Percentiles rank a stretch among this genome's conserved stretches.
phyloP scores from a whole-genome alignment of 2,113 vertebrate species.

The Panurus biarmicus region DNA sequence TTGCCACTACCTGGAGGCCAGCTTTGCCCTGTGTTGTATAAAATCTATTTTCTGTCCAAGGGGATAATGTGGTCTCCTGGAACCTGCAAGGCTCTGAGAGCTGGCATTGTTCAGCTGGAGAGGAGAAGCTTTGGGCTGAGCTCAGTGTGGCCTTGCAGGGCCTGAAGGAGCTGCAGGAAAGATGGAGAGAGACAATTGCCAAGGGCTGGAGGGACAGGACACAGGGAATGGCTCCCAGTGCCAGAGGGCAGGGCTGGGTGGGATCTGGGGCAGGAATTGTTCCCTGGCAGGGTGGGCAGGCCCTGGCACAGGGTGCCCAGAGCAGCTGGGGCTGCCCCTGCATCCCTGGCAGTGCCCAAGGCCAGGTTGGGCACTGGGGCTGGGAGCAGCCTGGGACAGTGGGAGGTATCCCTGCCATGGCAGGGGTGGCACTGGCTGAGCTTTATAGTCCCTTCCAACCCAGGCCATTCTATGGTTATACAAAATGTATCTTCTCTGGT shows the following conservation, averaged over 20 bases:
- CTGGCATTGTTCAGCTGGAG: background rate
- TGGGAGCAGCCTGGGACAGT: background rate
- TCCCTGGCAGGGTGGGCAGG: background rate
- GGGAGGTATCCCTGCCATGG: background rate
- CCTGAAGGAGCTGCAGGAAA: background rate
- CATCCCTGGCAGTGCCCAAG: background rate
- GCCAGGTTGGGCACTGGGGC: background rate
- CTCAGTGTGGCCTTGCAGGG: background rate
- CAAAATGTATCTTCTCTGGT: background rate
- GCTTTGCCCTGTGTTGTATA: background rate
- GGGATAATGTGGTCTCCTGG: background rate
- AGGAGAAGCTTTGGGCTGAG: background rate
- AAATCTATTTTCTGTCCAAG: background rate
- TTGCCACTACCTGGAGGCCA: background rate
- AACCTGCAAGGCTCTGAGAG: background rate
- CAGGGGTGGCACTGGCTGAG: accelerated
- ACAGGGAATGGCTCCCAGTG: background rate
- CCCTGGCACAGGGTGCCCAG: background rate
- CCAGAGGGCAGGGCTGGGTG: background rate
- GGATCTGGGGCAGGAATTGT: background rate
- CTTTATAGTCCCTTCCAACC: accelerated
- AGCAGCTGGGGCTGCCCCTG: background rate
- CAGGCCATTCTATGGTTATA: background rate
- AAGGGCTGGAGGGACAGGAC: background rate
- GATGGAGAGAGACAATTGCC: background rate